These are phyloP conservation scores for Leistus spinibarbis DNA, from an alignment of 2,888 invertebrate species.

Conservation along the genomic window DNA sequence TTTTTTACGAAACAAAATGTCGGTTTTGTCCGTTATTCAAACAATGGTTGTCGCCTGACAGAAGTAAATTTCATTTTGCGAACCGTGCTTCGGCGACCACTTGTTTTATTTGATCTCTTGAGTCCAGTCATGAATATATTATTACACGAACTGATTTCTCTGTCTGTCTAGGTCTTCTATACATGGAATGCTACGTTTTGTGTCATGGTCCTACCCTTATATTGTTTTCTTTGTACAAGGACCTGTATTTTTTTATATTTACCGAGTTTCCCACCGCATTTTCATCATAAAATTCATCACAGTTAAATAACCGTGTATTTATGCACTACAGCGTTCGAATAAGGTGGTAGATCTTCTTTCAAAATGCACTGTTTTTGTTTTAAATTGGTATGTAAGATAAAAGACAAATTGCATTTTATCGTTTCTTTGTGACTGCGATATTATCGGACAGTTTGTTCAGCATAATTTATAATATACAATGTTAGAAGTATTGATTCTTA, in stretches of 20 bases:
- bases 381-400: constrained; percentile 16
- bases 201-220: not conserved
- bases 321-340: not conserved
- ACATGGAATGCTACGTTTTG: not conserved
- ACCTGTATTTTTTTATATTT: not conserved
- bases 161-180: not conserved
- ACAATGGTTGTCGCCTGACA: not conserved
- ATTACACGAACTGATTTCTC: constrained; percentile 9
- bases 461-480: not conserved
- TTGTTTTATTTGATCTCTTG: not conserved
- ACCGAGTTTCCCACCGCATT: not conserved
- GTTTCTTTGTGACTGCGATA: not conserved
- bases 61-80: not conserved
- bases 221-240: not conserved
- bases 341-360: not conserved
- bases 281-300: not conserved
- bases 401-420: not conserved
- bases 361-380: no score
- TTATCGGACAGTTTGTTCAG: not conserved
- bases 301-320: not conserved
- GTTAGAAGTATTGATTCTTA: no score
- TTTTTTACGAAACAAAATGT: not conserved
- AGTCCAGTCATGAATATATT: constrained; percentile 14
- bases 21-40: not conserved
- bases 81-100: not conserved